Percentiles rank a stretch among this genome's conserved stretches.
Evolutionary conservation across 2,797 vertebrate genomes (phyloP).

Genomic region (Gorsachius magnificus): DNA sequence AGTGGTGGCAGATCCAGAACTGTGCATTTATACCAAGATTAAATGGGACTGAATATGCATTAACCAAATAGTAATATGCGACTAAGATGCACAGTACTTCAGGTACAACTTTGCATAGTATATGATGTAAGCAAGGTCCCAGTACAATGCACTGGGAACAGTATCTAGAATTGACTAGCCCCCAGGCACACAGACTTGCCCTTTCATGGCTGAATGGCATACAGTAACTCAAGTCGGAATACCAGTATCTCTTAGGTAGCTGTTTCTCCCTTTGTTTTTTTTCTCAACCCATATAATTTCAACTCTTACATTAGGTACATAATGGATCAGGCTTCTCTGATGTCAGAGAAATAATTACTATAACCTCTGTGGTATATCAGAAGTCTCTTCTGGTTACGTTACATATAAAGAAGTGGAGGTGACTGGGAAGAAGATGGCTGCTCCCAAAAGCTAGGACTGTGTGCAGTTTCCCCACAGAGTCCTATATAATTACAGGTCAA

Average conservation of each 20-base stretch:
- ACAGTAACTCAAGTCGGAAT: background rate
- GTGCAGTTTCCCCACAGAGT: conserved; percentile 52
- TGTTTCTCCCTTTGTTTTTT: background rate
- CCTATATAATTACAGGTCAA: conserved; percentile 53
- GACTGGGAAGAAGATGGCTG: conserved; percentile 68
- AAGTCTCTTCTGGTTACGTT: background rate
- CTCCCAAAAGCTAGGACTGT: conserved; percentile 68
- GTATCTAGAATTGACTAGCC: background rate
- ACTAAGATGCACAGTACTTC: background rate
- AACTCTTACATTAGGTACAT: conserved; percentile 9
- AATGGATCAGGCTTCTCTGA: conserved; percentile 11
- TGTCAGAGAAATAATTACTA: conserved; percentile 35
- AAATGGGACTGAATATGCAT: background rate
- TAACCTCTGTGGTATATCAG: background rate
- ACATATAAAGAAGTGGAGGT: background rate
- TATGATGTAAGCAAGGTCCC: conserved; percentile 18
- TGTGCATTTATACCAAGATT: conserved; percentile 6
- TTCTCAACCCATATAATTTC: background rate
- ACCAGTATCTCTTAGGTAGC: background rate
- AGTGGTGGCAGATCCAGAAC: conserved; percentile 28
- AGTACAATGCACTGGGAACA: conserved; percentile 21
- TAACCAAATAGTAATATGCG: background rate
- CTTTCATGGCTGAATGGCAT: background rate
- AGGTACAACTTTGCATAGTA: conserved; percentile 28
- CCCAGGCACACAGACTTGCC: conserved; percentile 7